A percentile compares a stretch with the other conserved stretches of the same genome.
Conservation (phyloP, 2,888 invertebrate genomes). For the Acanthosoma haemorrhoidale region DNA sequence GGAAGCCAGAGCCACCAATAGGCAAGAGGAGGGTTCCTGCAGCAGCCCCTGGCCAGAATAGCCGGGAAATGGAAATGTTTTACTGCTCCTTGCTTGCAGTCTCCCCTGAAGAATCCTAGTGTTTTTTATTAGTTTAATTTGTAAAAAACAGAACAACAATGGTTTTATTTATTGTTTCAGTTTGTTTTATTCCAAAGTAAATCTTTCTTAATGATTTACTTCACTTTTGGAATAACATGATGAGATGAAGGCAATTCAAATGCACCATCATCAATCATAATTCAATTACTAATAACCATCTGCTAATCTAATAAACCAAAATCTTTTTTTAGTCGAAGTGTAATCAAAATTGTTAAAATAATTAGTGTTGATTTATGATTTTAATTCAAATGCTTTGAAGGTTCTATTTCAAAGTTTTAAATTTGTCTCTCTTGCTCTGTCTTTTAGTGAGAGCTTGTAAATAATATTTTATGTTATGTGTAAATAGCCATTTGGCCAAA, state of each 20-base stretch:
- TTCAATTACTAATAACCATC: too few relatives aligned
- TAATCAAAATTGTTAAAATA: too few relatives aligned
- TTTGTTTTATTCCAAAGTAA: neutral
- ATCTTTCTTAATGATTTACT: neutral
- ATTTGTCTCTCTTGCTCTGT: too few relatives aligned
- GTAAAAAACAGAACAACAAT: neutral
- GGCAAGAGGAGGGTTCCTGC: slow-evolving; percentile 25
- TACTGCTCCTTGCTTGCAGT: slow-evolving; percentile 46
- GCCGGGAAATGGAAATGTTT: slow-evolving; percentile 48
- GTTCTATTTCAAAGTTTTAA: too few relatives aligned
- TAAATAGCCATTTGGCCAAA: neutral
- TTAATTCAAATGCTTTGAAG: too few relatives aligned
- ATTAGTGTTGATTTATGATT: too few relatives aligned
- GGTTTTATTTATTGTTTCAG: neutral
- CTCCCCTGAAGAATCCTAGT: slow-evolving; percentile 17
- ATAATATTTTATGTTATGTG: too few relatives aligned
- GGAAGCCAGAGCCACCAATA: slow-evolving; percentile 22
- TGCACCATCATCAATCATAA: too few relatives aligned
- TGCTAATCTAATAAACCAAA: too few relatives aligned
- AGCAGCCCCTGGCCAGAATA: slow-evolving; percentile 35
- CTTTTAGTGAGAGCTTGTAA: neutral
- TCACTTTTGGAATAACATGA: neutral
- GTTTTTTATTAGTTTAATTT: neutral
- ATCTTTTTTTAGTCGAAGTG: too few relatives aligned
- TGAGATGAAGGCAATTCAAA: too few relatives aligned